Conservation (phyloP, 1,140 invertebrate genomes). For the Tribolium castaneum region DNA sequence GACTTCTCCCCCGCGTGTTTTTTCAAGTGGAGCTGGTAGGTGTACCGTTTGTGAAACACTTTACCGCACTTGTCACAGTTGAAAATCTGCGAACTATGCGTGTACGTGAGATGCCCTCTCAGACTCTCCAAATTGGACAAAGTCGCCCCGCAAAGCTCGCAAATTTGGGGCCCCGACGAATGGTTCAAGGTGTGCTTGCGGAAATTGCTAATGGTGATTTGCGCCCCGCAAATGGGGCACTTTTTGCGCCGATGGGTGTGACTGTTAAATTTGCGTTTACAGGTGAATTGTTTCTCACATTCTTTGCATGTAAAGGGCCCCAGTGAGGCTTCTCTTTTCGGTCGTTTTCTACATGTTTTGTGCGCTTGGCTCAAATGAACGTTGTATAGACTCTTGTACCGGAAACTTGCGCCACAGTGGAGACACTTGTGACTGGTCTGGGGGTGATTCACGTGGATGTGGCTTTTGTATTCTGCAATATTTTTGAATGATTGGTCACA, state of each 20-base stretch:
- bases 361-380: conserved; percentile 1
- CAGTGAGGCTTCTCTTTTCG: neutral
- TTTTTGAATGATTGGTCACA: conserved; percentile 15
- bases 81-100: neutral
- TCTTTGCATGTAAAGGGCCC: neutral
- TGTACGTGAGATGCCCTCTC: conserved; percentile 6
- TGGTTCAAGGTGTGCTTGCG: conserved; percentile 14
- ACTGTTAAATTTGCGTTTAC: neutral
- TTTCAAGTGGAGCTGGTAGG: conserved; percentile 4
- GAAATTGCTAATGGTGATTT: conserved; percentile 15
- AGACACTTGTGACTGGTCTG: neutral
- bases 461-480: conserved; percentile 3
- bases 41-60: conserved; percentile 10
- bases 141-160: conserved; percentile 15
- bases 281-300: conserved; percentile 1
- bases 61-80: conserved; percentile 17
- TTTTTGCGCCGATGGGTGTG: conserved; percentile 19
- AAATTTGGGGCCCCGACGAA: conserved; percentile 26
- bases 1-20: conserved; percentile 17
- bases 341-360: neutral
- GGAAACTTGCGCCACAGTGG: neutral
- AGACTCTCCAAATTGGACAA: conserved; percentile 18
- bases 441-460: neutral
- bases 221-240: conserved; percentile 22
- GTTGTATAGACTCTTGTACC: conserved; percentile 13